phyloP scores from a whole-genome alignment of 2,113 vertebrate species.

The Protobothrops mucrosquamatus region DNA sequence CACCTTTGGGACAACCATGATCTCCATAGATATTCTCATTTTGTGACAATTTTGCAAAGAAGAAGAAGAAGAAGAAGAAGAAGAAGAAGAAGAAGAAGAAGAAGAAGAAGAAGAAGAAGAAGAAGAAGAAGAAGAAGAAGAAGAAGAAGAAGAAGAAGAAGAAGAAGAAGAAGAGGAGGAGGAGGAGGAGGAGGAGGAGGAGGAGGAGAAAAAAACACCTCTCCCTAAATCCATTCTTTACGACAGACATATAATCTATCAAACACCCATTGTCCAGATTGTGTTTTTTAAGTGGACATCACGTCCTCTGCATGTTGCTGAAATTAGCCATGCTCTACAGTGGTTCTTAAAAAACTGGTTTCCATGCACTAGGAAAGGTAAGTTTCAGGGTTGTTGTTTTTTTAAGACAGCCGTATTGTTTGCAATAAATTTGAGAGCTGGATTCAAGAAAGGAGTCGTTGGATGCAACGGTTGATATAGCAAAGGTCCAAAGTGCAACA shows the following conservation, averaged over 20 bases:
- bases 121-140: too few relatives aligned
- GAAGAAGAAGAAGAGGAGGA: too few relatives aligned
- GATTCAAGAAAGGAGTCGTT: not conserved
- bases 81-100: too few relatives aligned
- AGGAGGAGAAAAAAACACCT: not conserved
- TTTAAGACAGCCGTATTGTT: not conserved
- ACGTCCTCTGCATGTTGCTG: not conserved
- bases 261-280: not conserved
- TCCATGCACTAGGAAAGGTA: accelerated
- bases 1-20: not conserved
- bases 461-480: not conserved
- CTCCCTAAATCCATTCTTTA: not conserved
- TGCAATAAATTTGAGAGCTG: not conserved
- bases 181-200: too few relatives aligned
- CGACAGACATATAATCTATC: not conserved
- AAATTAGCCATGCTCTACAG: not conserved
- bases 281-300: not conserved
- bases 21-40: not conserved
- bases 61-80: too few relatives aligned
- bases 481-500: too few relatives aligned
- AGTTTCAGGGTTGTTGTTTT: not conserved
- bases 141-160: not conserved
- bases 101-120: too few relatives aligned
- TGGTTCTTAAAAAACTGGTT: not conserved
- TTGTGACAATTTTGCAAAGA: not conserved